These are phyloP conservation scores for Heliconius himera DNA, from an alignment of 1,140 invertebrate species.

Conservation along the genomic window DNA sequence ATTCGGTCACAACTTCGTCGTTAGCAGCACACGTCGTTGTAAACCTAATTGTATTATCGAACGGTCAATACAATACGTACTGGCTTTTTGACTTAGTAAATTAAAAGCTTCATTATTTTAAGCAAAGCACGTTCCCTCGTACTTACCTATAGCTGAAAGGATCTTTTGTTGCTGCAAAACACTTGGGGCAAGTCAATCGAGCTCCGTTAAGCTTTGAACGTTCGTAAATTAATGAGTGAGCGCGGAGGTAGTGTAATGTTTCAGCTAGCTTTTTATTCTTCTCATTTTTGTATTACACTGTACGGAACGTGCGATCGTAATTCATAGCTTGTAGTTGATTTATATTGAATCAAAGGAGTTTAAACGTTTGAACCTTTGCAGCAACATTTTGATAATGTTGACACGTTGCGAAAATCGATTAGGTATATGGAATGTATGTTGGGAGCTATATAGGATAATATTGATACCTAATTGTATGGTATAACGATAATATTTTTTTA, in stretches of 20 bases:
- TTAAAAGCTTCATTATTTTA: constrained; percentile 75
- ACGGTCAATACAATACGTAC: constrained; percentile 44
- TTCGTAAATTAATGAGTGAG: constrained; percentile 75
- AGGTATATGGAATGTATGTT: neutral
- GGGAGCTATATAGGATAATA: neutral
- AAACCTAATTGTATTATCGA: constrained; percentile 26
- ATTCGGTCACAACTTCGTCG: neutral
- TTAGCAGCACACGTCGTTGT: constrained; percentile 17
- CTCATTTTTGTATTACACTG: constrained; percentile 25
- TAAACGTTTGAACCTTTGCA: neutral
- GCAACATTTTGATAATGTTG: neutral
- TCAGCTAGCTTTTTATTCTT: constrained; percentile 43
- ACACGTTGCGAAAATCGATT: neutral
- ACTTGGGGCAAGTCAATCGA: constrained; percentile 73
- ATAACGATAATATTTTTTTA: neutral
- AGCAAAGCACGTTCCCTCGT: constrained; percentile 62
- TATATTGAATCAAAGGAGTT: neutral
- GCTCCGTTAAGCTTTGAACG: constrained; percentile 63
- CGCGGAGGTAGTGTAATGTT: constrained; percentile 58
- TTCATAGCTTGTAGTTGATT: neutral
- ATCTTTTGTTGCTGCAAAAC: constrained; percentile 73
- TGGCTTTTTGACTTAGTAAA: constrained; percentile 63
- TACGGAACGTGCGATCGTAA: constrained; percentile 13
- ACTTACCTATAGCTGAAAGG: constrained; percentile 55
- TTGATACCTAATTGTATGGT: neutral